Evolutionary conservation across 2,888 invertebrate genomes (phyloP), one percentile per base, ranked within the genome.

Genomic region (Eristalis intricaria): DNA sequence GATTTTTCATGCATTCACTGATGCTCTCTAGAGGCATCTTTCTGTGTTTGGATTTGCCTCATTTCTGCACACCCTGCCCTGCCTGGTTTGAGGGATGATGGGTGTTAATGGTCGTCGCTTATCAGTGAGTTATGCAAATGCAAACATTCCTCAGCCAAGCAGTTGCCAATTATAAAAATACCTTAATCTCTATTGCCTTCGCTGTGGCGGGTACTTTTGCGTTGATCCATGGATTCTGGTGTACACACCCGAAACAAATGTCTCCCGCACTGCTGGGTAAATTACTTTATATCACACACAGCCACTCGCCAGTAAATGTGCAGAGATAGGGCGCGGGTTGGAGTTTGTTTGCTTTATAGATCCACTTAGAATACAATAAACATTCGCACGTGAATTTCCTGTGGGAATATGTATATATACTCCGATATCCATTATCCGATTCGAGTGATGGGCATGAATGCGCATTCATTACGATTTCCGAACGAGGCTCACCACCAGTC

Each of bases 121-220:
- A 32, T 32, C 63, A n/a, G 10, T 15, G 10, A 50, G 40, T 64
- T 64, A 64, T 64, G 63, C 3, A 43, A 73, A 70, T 70, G n/a
- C 26, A 58, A 56, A 26, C 23, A 70, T 38, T 70, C 58, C 38
- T 23, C 15, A 60, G 22, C n/a, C 60, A 61, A 61, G 35, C 63
- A 64, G 50, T 35, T 35, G 60, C 50, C 64, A 64, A 56, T 65
- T 56, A 74, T 26, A 32, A 60, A 60, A 23, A 60, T 19, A 10
- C 26, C 60, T 4, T 15, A 1, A 26, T 38, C 38, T 13, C 38
- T 13, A 3, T 13, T 38, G 13, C 4, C 13, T 26, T 4, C 11
- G 5, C 32, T 32, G 32, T 13, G 13, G 60, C 26, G 26, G 50
- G 50, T 50, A 40, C 13, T 11, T 40, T 40, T 40, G 43, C 43